Conservation (phyloP, 2,797 vertebrate species). For the Lindbergichthys nudifrons region DNA sequence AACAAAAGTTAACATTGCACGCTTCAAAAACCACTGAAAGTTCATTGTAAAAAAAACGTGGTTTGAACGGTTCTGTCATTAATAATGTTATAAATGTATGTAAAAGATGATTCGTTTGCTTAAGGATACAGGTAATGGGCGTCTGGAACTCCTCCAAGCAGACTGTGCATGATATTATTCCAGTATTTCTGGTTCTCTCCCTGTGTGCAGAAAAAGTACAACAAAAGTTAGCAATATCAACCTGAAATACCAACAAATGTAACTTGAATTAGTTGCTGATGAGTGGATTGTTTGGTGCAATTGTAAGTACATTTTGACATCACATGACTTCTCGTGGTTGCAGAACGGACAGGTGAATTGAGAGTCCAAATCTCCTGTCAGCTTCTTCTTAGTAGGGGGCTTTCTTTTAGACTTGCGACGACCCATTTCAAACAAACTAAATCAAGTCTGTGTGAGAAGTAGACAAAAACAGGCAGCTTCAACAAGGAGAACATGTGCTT, state of each 20-base stretch:
- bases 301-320: constrained; percentile 91
- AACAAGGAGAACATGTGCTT: neutral
- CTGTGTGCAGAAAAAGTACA: constrained; percentile 68
- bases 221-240: neutral
- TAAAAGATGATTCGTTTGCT: neutral
- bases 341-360: constrained; percentile 97
- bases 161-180: constrained; percentile 94
- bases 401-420: constrained; percentile 95
- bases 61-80: neutral
- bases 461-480: neutral
- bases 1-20: neutral
- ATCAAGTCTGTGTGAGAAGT: constrained; percentile 11
- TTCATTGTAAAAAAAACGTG: neutral
- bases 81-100: neutral
- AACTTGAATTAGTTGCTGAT: neutral
- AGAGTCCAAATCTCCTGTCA: constrained; percentile 92
- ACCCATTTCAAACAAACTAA: constrained; percentile 82
- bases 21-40: neutral
- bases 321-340: constrained; percentile 96
- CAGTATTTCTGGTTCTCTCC: constrained; percentile 94
- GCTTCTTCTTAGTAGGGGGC: constrained; percentile 93
- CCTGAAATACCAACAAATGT: no score
- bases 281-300: no score
- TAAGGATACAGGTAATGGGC: constrained; percentile 96
- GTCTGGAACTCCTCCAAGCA: constrained; percentile 97